Evolutionary conservation across 2,113 vertebrate species (phyloP).

Genomic region (Coptodon bakossiorum): DNA sequence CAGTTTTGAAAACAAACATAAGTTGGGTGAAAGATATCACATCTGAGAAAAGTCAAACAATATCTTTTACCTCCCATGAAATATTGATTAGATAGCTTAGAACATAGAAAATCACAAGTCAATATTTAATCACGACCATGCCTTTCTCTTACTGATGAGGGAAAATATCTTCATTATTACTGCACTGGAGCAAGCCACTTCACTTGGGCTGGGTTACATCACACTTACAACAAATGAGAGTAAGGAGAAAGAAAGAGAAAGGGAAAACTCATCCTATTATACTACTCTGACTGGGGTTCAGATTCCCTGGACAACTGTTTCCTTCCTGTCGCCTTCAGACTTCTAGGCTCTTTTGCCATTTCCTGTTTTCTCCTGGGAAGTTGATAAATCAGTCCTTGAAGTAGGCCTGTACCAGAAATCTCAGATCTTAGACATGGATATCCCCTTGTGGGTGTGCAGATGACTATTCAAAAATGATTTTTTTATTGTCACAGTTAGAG

Average conservation of each 20-base stretch:
- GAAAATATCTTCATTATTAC: constrained; percentile 55
- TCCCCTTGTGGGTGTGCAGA: background rate
- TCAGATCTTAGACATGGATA: background rate
- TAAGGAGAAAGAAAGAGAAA: background rate
- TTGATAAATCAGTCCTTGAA: background rate
- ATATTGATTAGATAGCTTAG: constrained; percentile 61
- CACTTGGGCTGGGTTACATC: constrained; percentile 46
- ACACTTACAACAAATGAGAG: constrained; percentile 41
- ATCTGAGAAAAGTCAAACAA: constrained; percentile 25
- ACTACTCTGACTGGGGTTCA: constrained; percentile 36
- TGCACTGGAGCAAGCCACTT: constrained; percentile 21
- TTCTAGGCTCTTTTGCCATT: constrained; percentile 27
- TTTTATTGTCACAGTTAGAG: background rate
- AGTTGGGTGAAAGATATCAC: constrained; percentile 1
- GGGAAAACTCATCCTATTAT: constrained; percentile 44
- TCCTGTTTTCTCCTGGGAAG: constrained; percentile 26
- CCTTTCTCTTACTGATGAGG: constrained; percentile 34
- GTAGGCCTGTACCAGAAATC: background rate
- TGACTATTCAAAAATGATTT: background rate
- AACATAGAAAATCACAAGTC: constrained; percentile 60
- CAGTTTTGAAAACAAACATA: constrained; percentile 3
- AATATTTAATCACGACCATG: constrained; percentile 70
- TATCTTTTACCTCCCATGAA: constrained; percentile 59
- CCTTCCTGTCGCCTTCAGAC: constrained; percentile 10
- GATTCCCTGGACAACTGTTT: constrained; percentile 29